Evolutionary conservation across 2,797 vertebrate species (phyloP).

Genomic region (Megaceryle alcyon): DNA sequence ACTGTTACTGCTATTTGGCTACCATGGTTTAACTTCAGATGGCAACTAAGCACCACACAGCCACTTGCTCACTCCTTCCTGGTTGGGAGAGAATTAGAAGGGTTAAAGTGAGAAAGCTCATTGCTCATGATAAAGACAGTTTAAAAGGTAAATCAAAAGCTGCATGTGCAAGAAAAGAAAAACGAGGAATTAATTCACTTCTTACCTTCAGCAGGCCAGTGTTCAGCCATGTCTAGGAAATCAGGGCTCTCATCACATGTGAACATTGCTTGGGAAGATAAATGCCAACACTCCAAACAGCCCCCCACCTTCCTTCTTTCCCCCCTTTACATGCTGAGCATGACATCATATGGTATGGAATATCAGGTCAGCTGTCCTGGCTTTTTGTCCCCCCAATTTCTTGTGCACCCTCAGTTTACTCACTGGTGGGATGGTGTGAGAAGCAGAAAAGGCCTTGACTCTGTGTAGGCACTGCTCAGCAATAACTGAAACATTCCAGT

Average conservation of each 20-base stretch:
- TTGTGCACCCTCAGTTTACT: background rate
- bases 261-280: background rate
- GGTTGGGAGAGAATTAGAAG: background rate
- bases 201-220: background rate
- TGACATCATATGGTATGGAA: rapidly evolving
- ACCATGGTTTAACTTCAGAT: background rate
- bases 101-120: background rate
- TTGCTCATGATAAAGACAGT: background rate
- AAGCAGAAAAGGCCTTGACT: too few relatives aligned
- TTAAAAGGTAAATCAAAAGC: background rate
- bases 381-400: background rate
- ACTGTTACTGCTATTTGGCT: background rate
- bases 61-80: background rate
- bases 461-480: background rate
- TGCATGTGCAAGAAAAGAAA: background rate
- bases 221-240: background rate
- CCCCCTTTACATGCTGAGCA: background rate
- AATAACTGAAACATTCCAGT: too few relatives aligned
- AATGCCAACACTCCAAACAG: background rate
- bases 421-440: background rate
- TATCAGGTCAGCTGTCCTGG: background rate
- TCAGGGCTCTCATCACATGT: background rate
- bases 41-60: background rate
- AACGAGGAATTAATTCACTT: background rate
- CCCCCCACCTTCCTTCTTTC: background rate